Evolutionary conservation across 1,140 invertebrate genomes (phyloP).

Genomic region (Ruditapes philippinarum): DNA sequence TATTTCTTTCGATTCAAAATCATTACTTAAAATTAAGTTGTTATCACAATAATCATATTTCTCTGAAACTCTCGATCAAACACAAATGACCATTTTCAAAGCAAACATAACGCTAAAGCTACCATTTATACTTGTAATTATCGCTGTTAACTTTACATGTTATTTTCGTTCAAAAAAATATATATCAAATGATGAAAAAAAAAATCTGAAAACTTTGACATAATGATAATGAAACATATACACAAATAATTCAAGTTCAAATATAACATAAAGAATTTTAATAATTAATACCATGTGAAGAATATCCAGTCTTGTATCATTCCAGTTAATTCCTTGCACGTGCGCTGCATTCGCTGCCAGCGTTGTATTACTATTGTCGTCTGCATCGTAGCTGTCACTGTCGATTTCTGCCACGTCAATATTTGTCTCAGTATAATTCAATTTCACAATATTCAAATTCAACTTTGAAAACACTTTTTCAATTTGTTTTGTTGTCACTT

Average conservation of each 20-base stretch:
- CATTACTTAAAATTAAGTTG: no score
- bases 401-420: neutral
- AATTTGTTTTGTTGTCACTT: neutral
- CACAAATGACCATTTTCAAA: no score
- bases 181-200: no score
- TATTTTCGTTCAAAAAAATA: no score
- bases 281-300: constrained; percentile 65
- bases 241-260: neutral
- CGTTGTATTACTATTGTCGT: neutral
- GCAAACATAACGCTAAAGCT: no score
- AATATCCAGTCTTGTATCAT: constrained; percentile 69
- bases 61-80: no score
- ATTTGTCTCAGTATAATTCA: neutral
- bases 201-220: no score
- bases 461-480: neutral
- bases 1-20: no score
- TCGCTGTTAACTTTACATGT: no score
- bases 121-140: no score
- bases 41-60: no score
- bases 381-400: constrained; percentile 6
- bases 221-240: no score
- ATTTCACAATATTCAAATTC: neutral
- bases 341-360: neutral
- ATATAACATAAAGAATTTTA: neutral
- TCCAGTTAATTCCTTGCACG: constrained; percentile 50